Base-by-base conservation (phyloP, 2,797 vertebrate species). In the Nasua narica region DNA sequence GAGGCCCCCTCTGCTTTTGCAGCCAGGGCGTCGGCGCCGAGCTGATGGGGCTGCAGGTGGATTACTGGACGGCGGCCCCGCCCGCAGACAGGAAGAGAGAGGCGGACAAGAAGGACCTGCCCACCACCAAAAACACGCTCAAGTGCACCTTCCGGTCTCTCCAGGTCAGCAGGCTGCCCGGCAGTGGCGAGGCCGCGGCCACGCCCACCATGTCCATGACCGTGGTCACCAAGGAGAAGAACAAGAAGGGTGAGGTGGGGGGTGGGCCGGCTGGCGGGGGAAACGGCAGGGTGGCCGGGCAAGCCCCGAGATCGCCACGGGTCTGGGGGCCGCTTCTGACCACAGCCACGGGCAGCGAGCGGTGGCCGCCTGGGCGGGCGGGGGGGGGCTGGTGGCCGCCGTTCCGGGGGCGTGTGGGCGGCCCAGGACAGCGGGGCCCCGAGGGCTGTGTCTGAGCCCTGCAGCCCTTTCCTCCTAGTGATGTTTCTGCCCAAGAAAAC, bases 101-200 rank as follows among this genome's bases (percentile, higher is more conserved):
- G 35, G 40, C 99, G 0, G 99, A 99, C 98, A 99, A 99, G 98
- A 99, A 99, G 96, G 99, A 99, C 98, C 98, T 98, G 79, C 99
- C 99, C 96, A 98, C 99, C 97, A 98, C 99, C 98, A 99, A 99
- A 99, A 99, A 99, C 98, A 99, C 99, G 46, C 99, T 99, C 96
- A 99, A 99, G 99, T 99, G 99, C 99, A 99, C 99, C 99, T 99
- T 99, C 99, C 99, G 99, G 98, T 99, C 99, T 98, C 99, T 99
- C 98, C 99, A 99, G 99, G 99, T 99, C 99, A 99, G 99, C 99
- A 99, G 99, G 99, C 98, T 99, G 97, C 99, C 99, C 94, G 98
- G 98, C 69, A 98, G 99, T 5, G 98, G 99, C 0, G 99, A 99
- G 98, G 98, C 98, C 3, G 96, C 98, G 52, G 96, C 99, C 96